phyloP scores from a whole-genome alignment of 2,113 vertebrate species.

The Strix aluco region DNA sequence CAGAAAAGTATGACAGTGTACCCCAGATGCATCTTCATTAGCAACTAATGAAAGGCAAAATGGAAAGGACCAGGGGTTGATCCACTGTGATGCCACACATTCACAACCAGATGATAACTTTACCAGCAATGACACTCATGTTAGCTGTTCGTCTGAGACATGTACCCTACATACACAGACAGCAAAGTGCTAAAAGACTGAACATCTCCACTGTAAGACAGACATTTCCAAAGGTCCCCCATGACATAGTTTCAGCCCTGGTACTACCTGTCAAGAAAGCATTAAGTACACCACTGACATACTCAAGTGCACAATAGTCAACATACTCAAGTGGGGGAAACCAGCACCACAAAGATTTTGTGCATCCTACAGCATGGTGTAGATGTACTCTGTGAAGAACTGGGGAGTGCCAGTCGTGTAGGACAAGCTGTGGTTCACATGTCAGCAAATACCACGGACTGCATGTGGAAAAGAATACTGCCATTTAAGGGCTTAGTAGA shows the following conservation, averaged over 20 bases:
- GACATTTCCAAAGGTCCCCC: neutral
- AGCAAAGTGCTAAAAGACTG: neutral
- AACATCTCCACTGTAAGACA: neutral
- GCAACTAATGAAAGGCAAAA: neutral
- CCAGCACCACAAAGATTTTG: neutral
- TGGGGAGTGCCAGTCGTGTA: rapidly evolving
- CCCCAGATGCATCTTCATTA: neutral
- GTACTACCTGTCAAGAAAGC: neutral
- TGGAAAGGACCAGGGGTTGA: neutral
- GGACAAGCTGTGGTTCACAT: neutral
- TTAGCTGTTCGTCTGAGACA: neutral
- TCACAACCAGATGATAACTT: neutral
- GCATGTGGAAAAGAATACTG: neutral
- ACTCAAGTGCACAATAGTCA: neutral
- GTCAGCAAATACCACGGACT: neutral
- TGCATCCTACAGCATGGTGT: neutral
- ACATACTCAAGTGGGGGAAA: rapidly evolving
- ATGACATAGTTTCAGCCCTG: neutral
- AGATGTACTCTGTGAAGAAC: neutral
- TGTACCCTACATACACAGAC: neutral
- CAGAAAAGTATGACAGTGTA: neutral
- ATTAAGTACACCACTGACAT: neutral
- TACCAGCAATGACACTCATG: neutral
- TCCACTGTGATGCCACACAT: neutral
- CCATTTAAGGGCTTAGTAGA: neutral